Percentiles rank a stretch among this genome's conserved stretches.
Conservation (phyloP, 2,888 invertebrate genomes). For the Drosophila longiperda region DNA sequence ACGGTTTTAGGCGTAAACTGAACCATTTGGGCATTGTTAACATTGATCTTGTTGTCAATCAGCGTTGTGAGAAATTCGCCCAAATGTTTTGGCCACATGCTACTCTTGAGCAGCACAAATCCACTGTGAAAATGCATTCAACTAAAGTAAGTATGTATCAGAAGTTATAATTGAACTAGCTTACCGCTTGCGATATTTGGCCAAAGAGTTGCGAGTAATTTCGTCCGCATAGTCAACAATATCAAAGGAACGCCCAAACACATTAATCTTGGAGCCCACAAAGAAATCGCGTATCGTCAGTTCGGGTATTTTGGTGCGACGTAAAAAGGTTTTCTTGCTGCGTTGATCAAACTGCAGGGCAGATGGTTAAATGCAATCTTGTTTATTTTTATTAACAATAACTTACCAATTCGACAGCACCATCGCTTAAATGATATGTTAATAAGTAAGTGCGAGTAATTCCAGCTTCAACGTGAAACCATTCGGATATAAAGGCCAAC, state of each 20-base stretch:
- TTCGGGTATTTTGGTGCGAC: conserved; percentile 89
- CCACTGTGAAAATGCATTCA: conserved; percentile 86
- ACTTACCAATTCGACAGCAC: conserved; percentile 91
- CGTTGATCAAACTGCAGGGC: conserved; percentile 87
- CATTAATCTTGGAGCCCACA: conserved; percentile 89
- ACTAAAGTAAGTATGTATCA: neutral
- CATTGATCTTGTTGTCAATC: conserved; percentile 87
- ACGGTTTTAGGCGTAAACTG: conserved; percentile 88
- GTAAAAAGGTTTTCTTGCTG: conserved; percentile 87
- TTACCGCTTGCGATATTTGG: conserved; percentile 89
- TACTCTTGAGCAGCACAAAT: conserved; percentile 92
- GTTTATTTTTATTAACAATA: neutral
- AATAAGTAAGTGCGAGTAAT: conserved; percentile 91
- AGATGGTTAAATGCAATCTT: neutral
- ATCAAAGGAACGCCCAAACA: conserved; percentile 90
- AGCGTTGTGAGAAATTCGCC: conserved; percentile 91
- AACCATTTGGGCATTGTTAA: conserved; percentile 91
- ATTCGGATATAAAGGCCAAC: conserved; percentile 90
- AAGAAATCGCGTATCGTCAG: conserved; percentile 89
- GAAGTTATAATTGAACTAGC: conserved; percentile 33
- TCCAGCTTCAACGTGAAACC: conserved; percentile 93
- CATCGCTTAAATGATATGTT: conserved; percentile 91
- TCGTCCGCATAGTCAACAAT: conserved; percentile 91
- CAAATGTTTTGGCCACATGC: conserved; percentile 88
- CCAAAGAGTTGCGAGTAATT: conserved; percentile 86